Conservation (phyloP, 2,113 vertebrate genomes). For the Motacilla alba region DNA sequence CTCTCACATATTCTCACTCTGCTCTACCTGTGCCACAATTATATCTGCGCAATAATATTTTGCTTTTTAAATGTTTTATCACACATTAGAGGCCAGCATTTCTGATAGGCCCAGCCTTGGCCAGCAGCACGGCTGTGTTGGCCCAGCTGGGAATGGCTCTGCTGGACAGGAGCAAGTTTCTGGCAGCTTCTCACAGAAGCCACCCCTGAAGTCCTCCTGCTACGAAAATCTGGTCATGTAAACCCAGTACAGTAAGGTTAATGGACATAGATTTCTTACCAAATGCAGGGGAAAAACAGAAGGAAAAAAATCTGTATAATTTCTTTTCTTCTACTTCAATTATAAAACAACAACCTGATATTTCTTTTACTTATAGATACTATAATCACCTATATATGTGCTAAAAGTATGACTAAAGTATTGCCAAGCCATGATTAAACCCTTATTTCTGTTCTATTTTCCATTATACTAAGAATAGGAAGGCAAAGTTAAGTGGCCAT, state of each 20-base stretch:
- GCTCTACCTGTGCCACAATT: fast-evolving
- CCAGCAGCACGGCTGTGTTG: background rate
- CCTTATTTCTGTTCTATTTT: background rate
- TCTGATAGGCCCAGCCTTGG: background rate
- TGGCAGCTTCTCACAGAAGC: background rate
- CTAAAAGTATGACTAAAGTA: background rate
- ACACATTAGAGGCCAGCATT: background rate
- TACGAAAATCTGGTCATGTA: background rate
- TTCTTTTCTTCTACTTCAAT: background rate
- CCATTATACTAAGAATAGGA: background rate
- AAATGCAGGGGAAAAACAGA: background rate
- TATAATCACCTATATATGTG: background rate
- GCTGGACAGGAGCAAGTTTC: background rate
- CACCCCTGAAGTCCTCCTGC: too few relatives aligned
- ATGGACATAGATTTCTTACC: background rate
- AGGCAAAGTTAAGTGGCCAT: background rate
- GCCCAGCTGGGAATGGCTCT: background rate
- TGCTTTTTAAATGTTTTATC: background rate
- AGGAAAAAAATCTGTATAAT: background rate
- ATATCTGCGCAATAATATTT: background rate
- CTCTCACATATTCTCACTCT: background rate
- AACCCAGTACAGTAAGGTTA: background rate
- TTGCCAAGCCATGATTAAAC: background rate
- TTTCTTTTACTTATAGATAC: background rate
- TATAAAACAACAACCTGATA: background rate